Base-by-base conservation (phyloP, 1,140 invertebrate species). In the Diachasmimorpha longicaudata region DNA sequence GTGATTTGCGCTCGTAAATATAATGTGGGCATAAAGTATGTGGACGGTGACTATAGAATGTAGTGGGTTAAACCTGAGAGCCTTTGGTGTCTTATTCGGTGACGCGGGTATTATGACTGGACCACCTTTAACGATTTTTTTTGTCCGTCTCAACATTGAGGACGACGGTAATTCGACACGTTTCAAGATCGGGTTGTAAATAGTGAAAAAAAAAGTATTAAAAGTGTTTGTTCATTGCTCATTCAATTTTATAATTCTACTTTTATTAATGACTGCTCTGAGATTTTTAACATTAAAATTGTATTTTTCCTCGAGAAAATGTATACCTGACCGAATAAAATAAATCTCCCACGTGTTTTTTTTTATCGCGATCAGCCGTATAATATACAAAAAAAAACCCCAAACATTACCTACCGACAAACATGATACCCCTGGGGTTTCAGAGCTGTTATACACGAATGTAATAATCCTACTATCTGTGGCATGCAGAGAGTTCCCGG, bases 61-160 rank as follows among this genome's bases (percentile, higher is more conserved):
- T 63, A 25, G 58, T 63, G 6, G n/a, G 21, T 10, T 58, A 58
- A n/a, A 58, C 52, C 16, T 11, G n/a, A 46, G 6, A 52, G 14
- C 16, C 48, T 19, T 52, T n/a, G 14, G 48, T 52, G 48, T 52
- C 48, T 52, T 52, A 52, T 52, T 52, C 16, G 48, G 48, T 19
- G 48, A n/a, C 14, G 9, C 48, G 48, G 16, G 9, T 52, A 23
- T 74, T 42, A 68, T 74, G 48, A 52, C 67, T 55, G 66, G 44
- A 74, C 73, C 73, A 74, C 73, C 73, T 69, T 74, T 74, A 63
- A 74, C 42, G 73, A 39, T 46, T 69, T 69, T 25, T 44, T 74
- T 36, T 44, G n/a, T 39, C 44, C 11, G 69, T 39, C 21, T n/a
- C 52, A 66, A 66, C 13, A 37, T 36, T n/a, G 25, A 21, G 5